These are phyloP conservation scores for Penaeus chinensis DNA, from an alignment of 1,140 invertebrate genomes.

Conservation along the genomic window DNA sequence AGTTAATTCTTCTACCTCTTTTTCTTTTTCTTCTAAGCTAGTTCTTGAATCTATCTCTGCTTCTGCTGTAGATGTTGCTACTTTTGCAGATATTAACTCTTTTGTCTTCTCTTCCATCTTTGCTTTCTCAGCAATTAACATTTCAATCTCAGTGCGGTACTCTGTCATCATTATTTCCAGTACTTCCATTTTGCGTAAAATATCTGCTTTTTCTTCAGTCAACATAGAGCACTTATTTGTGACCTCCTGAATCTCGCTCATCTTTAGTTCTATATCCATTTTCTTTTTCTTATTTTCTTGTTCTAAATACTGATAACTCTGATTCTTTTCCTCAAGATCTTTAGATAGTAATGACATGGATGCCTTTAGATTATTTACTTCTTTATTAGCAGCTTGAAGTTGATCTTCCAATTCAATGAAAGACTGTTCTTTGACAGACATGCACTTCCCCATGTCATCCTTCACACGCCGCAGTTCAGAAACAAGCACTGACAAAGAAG, in stretches of 20 bases:
- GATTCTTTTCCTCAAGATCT: constrained; percentile 60
- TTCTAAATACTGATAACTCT: constrained; percentile 44
- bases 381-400: constrained; percentile 53
- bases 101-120: constrained; percentile 49
- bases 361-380: constrained; percentile 43
- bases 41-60: constrained; percentile 52
- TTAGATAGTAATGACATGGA: constrained; percentile 52
- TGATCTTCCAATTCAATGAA: constrained; percentile 61
- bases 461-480: constrained; percentile 57
- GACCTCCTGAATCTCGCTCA: constrained; percentile 41
- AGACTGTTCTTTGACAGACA: constrained; percentile 58
- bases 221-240: constrained; percentile 49
- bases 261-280: constrained; percentile 53
- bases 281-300: constrained; percentile 55
- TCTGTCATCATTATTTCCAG: constrained; percentile 60
- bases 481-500: constrained; percentile 56
- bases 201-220: constrained; percentile 58
- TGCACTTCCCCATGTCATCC: constrained; percentile 63
- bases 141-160: constrained; percentile 51
- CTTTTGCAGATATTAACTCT: constrained; percentile 27
- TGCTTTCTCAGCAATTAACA: constrained; percentile 45
- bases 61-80: constrained; percentile 30
- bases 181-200: constrained; percentile 58
- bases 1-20: constrained; percentile 69
- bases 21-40: constrained; percentile 57